phyloP scores from a whole-genome alignment of 2,797 vertebrate genomes.

The Meda fulgida region DNA sequence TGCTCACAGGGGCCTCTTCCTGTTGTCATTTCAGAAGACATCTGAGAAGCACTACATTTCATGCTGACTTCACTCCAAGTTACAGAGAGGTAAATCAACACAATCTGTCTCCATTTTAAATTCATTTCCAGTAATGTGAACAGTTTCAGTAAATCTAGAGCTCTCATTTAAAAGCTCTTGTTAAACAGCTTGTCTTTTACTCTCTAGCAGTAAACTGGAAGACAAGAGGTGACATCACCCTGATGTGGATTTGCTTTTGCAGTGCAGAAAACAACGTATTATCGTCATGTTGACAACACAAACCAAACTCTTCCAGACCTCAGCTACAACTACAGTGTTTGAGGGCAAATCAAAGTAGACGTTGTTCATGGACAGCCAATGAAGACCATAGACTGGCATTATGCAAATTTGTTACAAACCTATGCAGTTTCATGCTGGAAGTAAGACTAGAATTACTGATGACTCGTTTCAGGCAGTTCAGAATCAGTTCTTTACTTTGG shows the following conservation, averaged over 20 bases:
- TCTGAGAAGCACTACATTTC: conserved; percentile 36
- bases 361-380: not conserved
- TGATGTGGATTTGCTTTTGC: too few relatives aligned
- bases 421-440: not conserved
- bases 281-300: too few relatives aligned
- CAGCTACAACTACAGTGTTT: too few relatives aligned
- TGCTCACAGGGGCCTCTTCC: conserved; percentile 22
- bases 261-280: too few relatives aligned
- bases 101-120: conserved; percentile 26
- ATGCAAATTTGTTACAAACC: not conserved
- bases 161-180: conserved; percentile 4
- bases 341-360: not conserved
- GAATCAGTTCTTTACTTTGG: not conserved
- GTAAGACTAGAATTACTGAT: not conserved
- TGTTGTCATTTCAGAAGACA: conserved; percentile 7
- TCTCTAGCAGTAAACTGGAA: conserved; percentile 11
- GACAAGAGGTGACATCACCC: conserved; percentile 26
- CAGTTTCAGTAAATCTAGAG: conserved; percentile 21
- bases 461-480: not conserved
- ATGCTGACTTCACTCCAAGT: conserved; percentile 38
- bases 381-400: not conserved
- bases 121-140: conserved; percentile 7
- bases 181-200: conserved; percentile 16
- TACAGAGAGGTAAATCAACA: conserved; percentile 16
- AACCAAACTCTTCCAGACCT: too few relatives aligned